Percentiles rank a stretch among this genome's conserved stretches.
Evolutionary conservation across 2,797 vertebrate genomes (phyloP).

Genomic region (Schizopygopsis malacanthus): DNA sequence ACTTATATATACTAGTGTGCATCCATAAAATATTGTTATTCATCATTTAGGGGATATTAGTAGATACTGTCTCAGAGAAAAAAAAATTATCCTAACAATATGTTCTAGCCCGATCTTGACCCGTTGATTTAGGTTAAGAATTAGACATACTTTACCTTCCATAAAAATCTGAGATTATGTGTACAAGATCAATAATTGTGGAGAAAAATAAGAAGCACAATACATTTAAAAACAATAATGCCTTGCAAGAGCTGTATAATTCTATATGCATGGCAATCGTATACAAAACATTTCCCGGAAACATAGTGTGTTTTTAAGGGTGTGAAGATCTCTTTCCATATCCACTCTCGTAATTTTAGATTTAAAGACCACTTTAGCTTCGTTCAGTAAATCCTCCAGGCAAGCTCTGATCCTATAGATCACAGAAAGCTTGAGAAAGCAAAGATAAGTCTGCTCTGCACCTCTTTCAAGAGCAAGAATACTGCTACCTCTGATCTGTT

Average conservation of each 20-base stretch:
- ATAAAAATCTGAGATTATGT: neutral
- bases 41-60: neutral
- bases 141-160: neutral
- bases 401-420: slow-evolving; percentile 24
- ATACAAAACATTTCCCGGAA: neutral
- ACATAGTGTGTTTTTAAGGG: neutral
- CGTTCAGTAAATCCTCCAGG: neutral
- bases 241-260: neutral
- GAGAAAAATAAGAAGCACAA: neutral
- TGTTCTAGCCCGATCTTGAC: neutral
- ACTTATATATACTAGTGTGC: neutral
- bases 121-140: neutral
- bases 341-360: neutral
- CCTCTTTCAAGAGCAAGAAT: neutral
- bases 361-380: slow-evolving; percentile 8
- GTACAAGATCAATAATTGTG: neutral
- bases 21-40: neutral
- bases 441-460: neutral
- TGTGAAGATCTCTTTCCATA: neutral
- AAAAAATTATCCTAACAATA: neutral
- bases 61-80: neutral
- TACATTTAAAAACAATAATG: neutral
- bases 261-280: neutral
- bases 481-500: slow-evolving; percentile 7
- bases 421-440: slow-evolving; percentile 17